phyloP scores from a whole-genome alignment of 2,888 invertebrate species.

The Willowsia nigromaculata region DNA sequence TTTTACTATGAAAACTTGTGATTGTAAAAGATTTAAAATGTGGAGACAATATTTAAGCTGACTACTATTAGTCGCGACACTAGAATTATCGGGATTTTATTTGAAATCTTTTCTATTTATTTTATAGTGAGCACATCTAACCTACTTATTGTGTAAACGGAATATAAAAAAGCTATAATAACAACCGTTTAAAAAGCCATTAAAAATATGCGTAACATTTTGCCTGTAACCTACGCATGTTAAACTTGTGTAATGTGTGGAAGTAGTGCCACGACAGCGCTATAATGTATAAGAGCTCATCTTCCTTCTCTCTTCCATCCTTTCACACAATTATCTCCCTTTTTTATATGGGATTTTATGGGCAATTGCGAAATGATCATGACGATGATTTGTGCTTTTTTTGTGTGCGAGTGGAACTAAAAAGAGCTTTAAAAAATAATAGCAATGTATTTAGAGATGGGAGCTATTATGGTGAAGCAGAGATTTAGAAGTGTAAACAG shows the following conservation, averaged over 20 bases:
- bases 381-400: conserved; percentile 44
- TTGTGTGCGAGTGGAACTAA: conserved; percentile 20
- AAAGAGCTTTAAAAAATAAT: background rate
- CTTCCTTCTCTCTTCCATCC: background rate
- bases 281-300: background rate
- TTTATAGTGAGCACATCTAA: conserved; percentile 8
- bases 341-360: conserved; percentile 41
- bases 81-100: background rate
- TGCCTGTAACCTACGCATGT: background rate
- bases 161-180: background rate
- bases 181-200: background rate
- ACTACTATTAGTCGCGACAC: background rate
- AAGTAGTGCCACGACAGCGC: background rate
- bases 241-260: background rate
- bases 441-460: background rate
- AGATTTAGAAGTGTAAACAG: conserved; percentile 42
- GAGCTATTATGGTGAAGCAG: background rate
- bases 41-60: background rate
- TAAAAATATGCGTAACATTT: conserved; percentile 2
- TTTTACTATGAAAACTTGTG: background rate
- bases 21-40: background rate
- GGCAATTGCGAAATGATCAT: conserved; percentile 63
- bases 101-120: background rate
- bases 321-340: background rate
- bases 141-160: conserved; percentile 21